These are phyloP conservation scores for Catalaphyllia jardinei DNA, from an alignment of 64 coral and sea anemone species.

Conservation along the genomic window DNA sequence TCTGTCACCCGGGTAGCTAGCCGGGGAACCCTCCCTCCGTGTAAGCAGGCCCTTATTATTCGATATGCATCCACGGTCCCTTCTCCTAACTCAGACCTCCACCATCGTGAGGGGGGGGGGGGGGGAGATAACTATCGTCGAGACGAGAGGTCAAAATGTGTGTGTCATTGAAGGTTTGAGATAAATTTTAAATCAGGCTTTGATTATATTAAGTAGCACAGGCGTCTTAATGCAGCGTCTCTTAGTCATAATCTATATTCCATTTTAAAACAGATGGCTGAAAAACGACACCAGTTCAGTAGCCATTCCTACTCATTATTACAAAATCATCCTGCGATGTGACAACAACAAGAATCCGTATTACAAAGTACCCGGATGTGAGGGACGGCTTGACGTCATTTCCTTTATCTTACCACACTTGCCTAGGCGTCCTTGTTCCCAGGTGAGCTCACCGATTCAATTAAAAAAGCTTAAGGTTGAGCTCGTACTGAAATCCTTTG, in stretches of 20 bases:
- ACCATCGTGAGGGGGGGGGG: too few species aligned
- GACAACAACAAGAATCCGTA: constrained; percentile 35
- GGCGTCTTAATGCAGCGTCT: neutral
- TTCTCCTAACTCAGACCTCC: too few species aligned
- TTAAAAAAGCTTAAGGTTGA: too few species aligned
- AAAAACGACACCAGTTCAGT: constrained; percentile 61
- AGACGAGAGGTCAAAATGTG: too few species aligned
- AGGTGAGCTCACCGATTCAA: neutral
- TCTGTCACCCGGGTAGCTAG: too few species aligned
- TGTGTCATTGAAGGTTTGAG: too few species aligned
- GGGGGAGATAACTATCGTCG: too few species aligned
- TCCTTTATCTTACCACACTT: constrained; percentile 68
- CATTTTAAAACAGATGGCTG: constrained; percentile 55
- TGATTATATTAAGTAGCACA: neutral
- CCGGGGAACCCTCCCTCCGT: too few species aligned
- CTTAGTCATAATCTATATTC: neutral
- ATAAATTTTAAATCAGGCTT: too few species aligned
- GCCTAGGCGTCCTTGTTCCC: neutral
- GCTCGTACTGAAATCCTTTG: too few species aligned
- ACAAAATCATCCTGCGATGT: constrained; percentile 79
- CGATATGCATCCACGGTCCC: too few species aligned
- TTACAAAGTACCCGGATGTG: constrained; percentile 68
- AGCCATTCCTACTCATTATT: constrained; percentile 83
- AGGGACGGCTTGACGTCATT: constrained; percentile 82
- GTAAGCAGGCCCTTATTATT: too few species aligned